These are phyloP conservation scores for Agriopis aurantiaria DNA, from an alignment of 2,888 invertebrate species.

Conservation along the genomic window DNA sequence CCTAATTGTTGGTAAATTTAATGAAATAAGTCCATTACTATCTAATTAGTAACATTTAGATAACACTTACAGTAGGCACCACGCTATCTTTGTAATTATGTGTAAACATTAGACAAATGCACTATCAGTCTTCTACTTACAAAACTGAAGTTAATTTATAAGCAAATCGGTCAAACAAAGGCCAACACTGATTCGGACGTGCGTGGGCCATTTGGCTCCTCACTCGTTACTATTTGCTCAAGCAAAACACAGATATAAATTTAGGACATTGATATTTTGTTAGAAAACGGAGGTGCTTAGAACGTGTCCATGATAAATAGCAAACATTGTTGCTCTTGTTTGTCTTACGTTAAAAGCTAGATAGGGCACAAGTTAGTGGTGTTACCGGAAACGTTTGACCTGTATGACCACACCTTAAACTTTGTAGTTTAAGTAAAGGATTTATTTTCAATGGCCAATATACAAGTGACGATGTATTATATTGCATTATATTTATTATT, in stretches of 20 bases:
- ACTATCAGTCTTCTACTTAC: slow-evolving; percentile 44
- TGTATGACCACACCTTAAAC: neutral
- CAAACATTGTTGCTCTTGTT: slow-evolving; percentile 26
- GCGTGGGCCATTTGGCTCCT: slow-evolving; percentile 51
- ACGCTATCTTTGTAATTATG: slow-evolving; percentile 25
- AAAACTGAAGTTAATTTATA: slow-evolving; percentile 57
- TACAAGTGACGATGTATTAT: neutral
- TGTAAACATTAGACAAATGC: slow-evolving; percentile 22
- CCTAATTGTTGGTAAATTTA: neutral
- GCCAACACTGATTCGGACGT: slow-evolving; percentile 48
- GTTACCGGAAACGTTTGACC: neutral
- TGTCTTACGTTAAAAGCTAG: slow-evolving; percentile 9
- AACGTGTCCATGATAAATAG: slow-evolving; percentile 33
- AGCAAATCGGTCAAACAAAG: slow-evolving; percentile 62
- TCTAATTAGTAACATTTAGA: slow-evolving; percentile 28
- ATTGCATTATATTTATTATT: slow-evolving; percentile 5
- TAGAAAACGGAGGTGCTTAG: slow-evolving; percentile 34
- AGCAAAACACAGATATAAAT: slow-evolving; percentile 57
- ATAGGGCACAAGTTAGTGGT: slow-evolving; percentile 29
- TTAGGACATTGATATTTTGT: slow-evolving; percentile 52
- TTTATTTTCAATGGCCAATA: neutral
- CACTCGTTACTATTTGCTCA: slow-evolving; percentile 59
- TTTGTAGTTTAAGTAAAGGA: neutral
- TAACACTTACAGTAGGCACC: slow-evolving; percentile 2
- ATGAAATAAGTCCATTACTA: neutral